Conservation (phyloP, 2,113 vertebrate species). For the Macaca nemestrina region DNA sequence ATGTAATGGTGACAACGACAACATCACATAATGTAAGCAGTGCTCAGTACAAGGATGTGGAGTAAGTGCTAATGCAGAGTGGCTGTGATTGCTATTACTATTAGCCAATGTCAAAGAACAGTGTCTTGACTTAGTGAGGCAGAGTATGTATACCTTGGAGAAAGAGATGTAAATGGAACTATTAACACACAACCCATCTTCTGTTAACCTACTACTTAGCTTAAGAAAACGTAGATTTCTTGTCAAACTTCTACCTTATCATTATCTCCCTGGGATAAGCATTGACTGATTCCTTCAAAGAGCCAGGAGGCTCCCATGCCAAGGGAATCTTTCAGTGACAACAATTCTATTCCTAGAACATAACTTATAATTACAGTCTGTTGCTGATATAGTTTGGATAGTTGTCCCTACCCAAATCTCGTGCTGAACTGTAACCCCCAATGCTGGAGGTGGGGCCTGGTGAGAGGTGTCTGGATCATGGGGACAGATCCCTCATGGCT, state of each 20-base stretch:
- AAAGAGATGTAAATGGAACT: not conserved
- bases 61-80: not conserved
- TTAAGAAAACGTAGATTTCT: not conserved
- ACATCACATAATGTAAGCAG: fast-evolving
- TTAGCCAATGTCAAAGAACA: not conserved
- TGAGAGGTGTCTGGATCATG: too few relatives aligned
- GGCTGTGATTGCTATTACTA: not conserved
- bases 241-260: not conserved
- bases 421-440: too few relatives aligned
- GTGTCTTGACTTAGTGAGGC: not conserved
- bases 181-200: not conserved
- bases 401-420: too few relatives aligned
- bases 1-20: not conserved
- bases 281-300: not conserved
- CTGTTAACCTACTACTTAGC: not conserved
- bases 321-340: not conserved
- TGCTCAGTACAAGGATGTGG: not conserved
- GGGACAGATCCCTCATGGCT: too few relatives aligned
- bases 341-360: not conserved
- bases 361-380: not conserved
- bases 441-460: too few relatives aligned
- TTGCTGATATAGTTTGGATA: too few relatives aligned
- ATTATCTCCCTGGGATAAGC: not conserved
- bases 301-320: not conserved
- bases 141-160: not conserved